Evolutionary conservation across 2,888 invertebrate genomes (phyloP), one percentile per base, ranked within the genome.

Genomic region (Rhopalosiphum nymphaeae): DNA sequence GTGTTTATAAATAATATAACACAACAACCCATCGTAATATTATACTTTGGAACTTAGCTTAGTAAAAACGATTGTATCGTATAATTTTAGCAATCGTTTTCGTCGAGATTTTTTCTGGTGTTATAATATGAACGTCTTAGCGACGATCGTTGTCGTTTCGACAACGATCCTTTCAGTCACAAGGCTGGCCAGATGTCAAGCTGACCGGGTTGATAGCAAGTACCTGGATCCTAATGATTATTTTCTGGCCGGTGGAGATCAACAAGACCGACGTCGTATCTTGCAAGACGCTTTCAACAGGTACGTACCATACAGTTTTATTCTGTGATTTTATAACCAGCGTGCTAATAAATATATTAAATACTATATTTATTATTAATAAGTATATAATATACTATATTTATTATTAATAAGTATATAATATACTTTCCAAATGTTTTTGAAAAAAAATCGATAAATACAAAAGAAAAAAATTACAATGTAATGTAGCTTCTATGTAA

Each of bases 141-240:
- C 78, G 88, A 89, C 78, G 78, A 25, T 88, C 7, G 11, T 78
- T 16, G 94, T 94, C 91, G 94, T 94, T 87, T 91, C 90, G 94
- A 91, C 85, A 36, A 86, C 42, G 53, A 67, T 86, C 29, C 85
- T 94, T 13, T 85, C 86, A 11, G 67, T 7, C 53, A 57, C 16
- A n/a, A 21, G 36, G 1, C n/a, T 44, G 94, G 90, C 61, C 57
- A 85, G 61, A n/a, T 57, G 94, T n/a, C 94, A 94, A 44, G 36
- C 13, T 7, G 94, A 94, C 49, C 26, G 44, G 13, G 94, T 49
- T 85, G 94, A 94, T 44, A 67, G n/a, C 61, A 94, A 91, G 44
- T 95, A 93, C 84, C 26, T 95, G 56, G 92, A 95, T 53, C 94
- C 95, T 2, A 94, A 94, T 46, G 94, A 92, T 44, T 95, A 89